Evolutionary conservation across 1,140 invertebrate species (phyloP).

Genomic region (Papilio xuthus): DNA sequence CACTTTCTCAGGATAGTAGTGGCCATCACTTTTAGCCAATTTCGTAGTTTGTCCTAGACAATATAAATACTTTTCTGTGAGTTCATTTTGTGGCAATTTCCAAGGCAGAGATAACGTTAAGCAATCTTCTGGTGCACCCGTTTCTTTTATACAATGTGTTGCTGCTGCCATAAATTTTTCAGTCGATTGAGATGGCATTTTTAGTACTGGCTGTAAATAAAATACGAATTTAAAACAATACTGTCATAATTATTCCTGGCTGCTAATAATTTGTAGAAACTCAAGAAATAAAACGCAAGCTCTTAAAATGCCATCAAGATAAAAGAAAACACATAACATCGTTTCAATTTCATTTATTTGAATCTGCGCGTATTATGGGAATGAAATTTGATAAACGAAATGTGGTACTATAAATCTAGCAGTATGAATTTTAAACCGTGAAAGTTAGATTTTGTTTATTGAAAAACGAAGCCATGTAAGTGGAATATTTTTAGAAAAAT

Average conservation of each 20-base stretch:
- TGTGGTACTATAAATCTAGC: too few relatives aligned
- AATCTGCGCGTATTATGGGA: too few relatives aligned
- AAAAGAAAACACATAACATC: too few relatives aligned
- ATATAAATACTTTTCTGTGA: not conserved
- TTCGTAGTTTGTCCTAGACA: not conserved
- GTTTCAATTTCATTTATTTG: too few relatives aligned
- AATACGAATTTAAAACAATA: not conserved
- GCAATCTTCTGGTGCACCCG: not conserved
- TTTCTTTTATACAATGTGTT: slow-evolving; percentile 3
- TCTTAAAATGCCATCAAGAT: too few relatives aligned
- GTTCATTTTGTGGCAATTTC: not conserved
- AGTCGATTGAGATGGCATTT: not conserved
- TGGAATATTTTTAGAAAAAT: not conserved
- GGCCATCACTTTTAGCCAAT: not conserved
- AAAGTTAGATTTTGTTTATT: too few relatives aligned
- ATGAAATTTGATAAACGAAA: too few relatives aligned
- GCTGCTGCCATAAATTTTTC: not conserved
- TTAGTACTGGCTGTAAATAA: not conserved
- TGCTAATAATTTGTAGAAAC: too few relatives aligned
- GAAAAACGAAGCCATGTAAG: too few relatives aligned
- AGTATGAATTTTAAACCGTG: too few relatives aligned
- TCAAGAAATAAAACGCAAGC: too few relatives aligned
- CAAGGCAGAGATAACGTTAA: not conserved
- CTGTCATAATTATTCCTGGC: too few relatives aligned
- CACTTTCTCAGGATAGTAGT: not conserved